Evolutionary conservation across 2,888 invertebrate species (phyloP).

Genomic region (Habroteleia sp.): DNA sequence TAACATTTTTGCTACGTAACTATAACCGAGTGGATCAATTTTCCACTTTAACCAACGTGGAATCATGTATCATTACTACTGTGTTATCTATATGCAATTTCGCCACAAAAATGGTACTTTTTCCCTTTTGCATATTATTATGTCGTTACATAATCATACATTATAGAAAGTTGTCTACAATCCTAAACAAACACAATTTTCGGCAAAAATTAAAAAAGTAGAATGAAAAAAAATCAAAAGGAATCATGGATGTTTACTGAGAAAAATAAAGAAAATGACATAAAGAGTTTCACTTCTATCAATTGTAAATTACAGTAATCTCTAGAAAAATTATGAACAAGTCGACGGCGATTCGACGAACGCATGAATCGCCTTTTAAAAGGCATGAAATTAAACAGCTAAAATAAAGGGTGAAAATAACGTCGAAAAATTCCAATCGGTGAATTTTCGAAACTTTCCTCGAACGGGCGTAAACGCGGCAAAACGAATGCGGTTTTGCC

Average conservation of each 20-base stretch:
- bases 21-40: constrained; percentile 17
- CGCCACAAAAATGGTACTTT: constrained; percentile 1
- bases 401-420: constrained; percentile 18
- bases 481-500: not conserved
- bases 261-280: constrained; percentile 21
- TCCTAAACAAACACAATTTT: constrained; percentile 2
- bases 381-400: constrained; percentile 16
- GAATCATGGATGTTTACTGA: not conserved
- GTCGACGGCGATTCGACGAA: constrained; percentile 25
- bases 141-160: not conserved
- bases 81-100: constrained; percentile 3
- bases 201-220: no score
- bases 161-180: not conserved
- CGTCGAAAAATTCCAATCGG: constrained; percentile 1
- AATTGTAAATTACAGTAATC: constrained; percentile 25
- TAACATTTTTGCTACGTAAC: constrained; percentile 2
- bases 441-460: not conserved
- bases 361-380: constrained; percentile 13
- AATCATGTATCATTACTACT: constrained; percentile 33
- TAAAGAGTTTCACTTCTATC: constrained; percentile 16
- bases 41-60: constrained; percentile 23
- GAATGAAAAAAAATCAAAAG: no score
- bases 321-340: constrained; percentile 17
- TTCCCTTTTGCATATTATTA: not conserved
- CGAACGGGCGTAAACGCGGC: not conserved